Conservation (phyloP, 2,113 vertebrate species). For the Alaudala cheleensis region DNA sequence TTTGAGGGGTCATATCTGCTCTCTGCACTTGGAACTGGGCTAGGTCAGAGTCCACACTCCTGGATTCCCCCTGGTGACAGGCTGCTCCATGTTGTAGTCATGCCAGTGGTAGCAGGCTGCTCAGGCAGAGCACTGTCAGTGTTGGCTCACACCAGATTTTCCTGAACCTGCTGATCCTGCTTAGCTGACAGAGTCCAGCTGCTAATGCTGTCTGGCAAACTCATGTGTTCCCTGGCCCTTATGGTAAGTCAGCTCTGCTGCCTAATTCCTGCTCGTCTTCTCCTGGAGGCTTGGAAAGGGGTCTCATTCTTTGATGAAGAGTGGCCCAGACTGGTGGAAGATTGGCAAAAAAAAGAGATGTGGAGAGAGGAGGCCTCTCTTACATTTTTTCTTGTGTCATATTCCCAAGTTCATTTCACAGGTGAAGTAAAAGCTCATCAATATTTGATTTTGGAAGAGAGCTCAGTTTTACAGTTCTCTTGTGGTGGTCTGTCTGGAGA, state of each 20-base stretch:
- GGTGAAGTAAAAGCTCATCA: background rate
- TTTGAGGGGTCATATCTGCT: background rate
- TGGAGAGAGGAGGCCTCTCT: background rate
- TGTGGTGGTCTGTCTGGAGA: background rate
- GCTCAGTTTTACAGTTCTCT: background rate
- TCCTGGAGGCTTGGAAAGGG: background rate
- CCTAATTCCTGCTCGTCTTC: background rate
- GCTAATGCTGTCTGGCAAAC: background rate
- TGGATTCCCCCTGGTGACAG: background rate
- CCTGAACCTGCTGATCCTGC: background rate
- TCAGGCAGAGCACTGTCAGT: background rate
- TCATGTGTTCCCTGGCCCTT: background rate
- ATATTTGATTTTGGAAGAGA: background rate
- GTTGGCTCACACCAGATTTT: background rate
- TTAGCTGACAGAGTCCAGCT: background rate
- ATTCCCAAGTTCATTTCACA: background rate
- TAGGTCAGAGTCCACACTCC: background rate
- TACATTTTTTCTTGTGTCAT: background rate
- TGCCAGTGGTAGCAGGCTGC: fast-evolving
- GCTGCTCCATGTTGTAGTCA: background rate
- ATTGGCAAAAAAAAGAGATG: background rate
- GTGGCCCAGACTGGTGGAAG: background rate
- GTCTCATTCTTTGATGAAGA: background rate
- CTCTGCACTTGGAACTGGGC: background rate
- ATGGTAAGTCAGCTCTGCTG: background rate